Conservation (phyloP, 2,797 vertebrate genomes). For the Tiaroga cobitis region DNA sequence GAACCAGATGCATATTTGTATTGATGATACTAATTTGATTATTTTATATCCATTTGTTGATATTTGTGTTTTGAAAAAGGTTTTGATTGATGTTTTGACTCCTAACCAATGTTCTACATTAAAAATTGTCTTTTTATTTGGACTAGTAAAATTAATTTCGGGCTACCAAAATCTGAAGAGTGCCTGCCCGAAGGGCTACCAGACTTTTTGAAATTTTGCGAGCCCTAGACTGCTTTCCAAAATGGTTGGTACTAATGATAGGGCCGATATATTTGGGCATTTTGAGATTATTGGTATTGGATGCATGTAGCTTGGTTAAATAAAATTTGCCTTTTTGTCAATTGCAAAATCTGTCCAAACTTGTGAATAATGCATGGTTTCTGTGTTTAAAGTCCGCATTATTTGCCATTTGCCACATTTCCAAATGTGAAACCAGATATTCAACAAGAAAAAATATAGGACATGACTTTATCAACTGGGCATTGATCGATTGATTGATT, state of each 20-base stretch:
- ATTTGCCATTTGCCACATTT: background rate
- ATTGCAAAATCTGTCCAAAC: background rate
- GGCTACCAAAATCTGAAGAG: too few species aligned
- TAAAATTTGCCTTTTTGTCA: background rate
- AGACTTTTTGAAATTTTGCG: too few species aligned
- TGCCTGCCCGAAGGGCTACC: too few species aligned
- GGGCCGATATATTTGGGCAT: background rate
- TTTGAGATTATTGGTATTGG: background rate
- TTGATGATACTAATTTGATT: too few species aligned
- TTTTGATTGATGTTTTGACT: too few species aligned
- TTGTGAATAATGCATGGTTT: background rate
- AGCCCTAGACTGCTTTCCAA: conserved; percentile 10
- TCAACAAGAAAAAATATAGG: background rate
- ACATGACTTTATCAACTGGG: background rate
- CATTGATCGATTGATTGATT: background rate
- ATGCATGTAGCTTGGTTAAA: background rate
- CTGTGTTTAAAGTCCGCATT: background rate
- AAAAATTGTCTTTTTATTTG: too few species aligned
- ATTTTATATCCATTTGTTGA: too few species aligned
- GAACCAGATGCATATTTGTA: too few species aligned
- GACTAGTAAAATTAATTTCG: too few species aligned
- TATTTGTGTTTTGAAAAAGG: too few species aligned
- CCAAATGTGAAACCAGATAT: background rate
- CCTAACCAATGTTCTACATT: too few species aligned
- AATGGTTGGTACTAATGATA: background rate